Evolutionary conservation across 2,888 invertebrate species (phyloP).

Genomic region (Seira ritae): DNA sequence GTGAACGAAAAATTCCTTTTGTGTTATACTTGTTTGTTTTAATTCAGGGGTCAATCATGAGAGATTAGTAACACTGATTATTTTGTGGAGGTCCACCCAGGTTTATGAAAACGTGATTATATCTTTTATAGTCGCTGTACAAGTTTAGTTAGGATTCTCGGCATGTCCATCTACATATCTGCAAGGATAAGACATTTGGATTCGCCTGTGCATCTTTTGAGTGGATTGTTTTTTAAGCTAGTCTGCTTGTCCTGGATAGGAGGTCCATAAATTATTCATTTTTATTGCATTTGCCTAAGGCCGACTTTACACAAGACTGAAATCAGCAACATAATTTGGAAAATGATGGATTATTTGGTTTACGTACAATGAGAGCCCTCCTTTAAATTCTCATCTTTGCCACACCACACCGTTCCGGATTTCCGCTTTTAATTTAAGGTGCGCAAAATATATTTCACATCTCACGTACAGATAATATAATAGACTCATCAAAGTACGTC

Average conservation of each 20-base stretch:
- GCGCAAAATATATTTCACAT: slow-evolving; percentile 13
- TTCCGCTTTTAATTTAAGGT: slow-evolving; percentile 39
- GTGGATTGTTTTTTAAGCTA: too few relatives aligned
- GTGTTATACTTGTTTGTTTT: neutral
- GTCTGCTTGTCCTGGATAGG: neutral
- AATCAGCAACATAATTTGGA: slow-evolving; percentile 11
- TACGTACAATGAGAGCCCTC: neutral
- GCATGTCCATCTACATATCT: neutral
- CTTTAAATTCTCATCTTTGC: too few relatives aligned
- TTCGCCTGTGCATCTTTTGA: too few relatives aligned
- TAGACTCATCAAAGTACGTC: slow-evolving; percentile 21
- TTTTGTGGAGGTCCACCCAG: slow-evolving; percentile 4
- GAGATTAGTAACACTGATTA: slow-evolving; percentile 10
- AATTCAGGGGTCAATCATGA: neutral
- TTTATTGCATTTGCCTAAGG: slow-evolving; percentile 12
- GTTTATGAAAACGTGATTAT: slow-evolving; percentile 12
- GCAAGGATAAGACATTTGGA: too few relatives aligned
- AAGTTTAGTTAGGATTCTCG: neutral
- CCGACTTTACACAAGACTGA: slow-evolving; percentile 4
- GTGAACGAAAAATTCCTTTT: neutral
- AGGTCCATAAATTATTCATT: slow-evolving; percentile 5
- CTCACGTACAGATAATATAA: slow-evolving; percentile 17
- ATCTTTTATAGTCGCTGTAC: neutral
- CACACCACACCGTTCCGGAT: slow-evolving; percentile 45
- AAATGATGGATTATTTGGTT: neutral